A percentile compares a stretch with the other conserved stretches of the same genome.
These are phyloP conservation scores for Stegodyphus dumicola DNA, from an alignment of 1,140 invertebrate genomes.

Conservation along the genomic window DNA sequence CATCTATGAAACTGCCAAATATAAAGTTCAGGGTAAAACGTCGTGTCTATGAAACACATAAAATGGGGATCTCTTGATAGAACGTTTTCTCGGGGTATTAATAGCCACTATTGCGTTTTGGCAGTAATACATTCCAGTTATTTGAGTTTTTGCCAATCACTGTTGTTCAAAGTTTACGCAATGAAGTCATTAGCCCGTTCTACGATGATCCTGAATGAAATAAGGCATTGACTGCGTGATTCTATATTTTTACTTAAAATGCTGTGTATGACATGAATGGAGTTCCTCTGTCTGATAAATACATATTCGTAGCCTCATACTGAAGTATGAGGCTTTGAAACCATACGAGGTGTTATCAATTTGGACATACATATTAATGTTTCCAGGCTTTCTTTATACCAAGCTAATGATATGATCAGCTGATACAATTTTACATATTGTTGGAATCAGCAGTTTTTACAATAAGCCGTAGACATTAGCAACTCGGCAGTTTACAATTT, in stretches of 20 bases:
- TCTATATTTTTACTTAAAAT: no score
- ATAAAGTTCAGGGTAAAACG: no score
- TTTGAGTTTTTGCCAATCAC: background rate
- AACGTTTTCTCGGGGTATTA: background rate
- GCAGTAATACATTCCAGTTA: background rate
- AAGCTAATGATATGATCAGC: no score
- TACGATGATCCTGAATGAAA: background rate
- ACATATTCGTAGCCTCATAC: constrained; percentile 1
- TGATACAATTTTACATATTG: no score
- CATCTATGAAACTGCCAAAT: no score
- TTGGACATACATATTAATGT: constrained; percentile 11
- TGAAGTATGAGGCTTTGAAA: constrained; percentile 4
- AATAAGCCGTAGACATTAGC: no score
- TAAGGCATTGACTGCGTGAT: no score
- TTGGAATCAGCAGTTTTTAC: no score
- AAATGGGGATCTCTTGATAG: background rate
- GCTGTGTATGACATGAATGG: background rate
- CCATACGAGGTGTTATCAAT: background rate
- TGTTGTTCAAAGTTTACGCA: background rate
- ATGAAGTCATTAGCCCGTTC: background rate
- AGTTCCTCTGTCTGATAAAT: background rate
- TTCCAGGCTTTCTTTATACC: no score
- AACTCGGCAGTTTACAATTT: no score
- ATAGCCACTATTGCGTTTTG: background rate
- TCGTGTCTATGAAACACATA: no score